phyloP scores from a whole-genome alignment of 2,888 invertebrate genomes.

The Proisotoma minuta region DNA sequence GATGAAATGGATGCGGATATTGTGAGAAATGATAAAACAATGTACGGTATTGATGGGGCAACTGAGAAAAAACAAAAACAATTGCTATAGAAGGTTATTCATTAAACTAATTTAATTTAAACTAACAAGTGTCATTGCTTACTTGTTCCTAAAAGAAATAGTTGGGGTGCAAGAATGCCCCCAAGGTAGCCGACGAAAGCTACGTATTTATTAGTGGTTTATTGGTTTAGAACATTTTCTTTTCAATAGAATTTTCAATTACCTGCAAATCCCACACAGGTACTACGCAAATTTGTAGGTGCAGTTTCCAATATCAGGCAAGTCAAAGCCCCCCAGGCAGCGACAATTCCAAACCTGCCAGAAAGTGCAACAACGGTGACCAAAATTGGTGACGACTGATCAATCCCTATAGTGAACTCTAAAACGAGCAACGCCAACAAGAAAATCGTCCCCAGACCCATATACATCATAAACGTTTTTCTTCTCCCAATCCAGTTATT shows the following conservation, averaged over 20 bases:
- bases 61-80: no score
- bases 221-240: no score
- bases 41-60: conserved; percentile 25
- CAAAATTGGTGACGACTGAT: conserved; percentile 17
- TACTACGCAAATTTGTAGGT: conserved; percentile 30
- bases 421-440: conserved; percentile 26
- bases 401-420: conserved; percentile 14
- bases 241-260: no score
- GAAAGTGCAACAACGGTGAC: conserved; percentile 21
- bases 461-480: conserved; percentile 31
- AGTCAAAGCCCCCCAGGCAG: conserved; percentile 31
- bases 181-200: conserved; percentile 31
- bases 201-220: no score
- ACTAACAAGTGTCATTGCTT: neutral
- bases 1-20: conserved; percentile 29
- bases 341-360: conserved; percentile 32
- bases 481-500: conserved; percentile 36
- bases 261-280: conserved; percentile 33
- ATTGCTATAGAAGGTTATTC: neutral
- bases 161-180: conserved; percentile 29
- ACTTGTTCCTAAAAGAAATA: conserved; percentile 23
- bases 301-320: conserved; percentile 30
- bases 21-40: conserved; percentile 27
- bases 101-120: neutral
- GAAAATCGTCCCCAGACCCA: conserved; percentile 29